Conservation (phyloP, 2,113 vertebrate species). For the Brachyistius frenatus region DNA sequence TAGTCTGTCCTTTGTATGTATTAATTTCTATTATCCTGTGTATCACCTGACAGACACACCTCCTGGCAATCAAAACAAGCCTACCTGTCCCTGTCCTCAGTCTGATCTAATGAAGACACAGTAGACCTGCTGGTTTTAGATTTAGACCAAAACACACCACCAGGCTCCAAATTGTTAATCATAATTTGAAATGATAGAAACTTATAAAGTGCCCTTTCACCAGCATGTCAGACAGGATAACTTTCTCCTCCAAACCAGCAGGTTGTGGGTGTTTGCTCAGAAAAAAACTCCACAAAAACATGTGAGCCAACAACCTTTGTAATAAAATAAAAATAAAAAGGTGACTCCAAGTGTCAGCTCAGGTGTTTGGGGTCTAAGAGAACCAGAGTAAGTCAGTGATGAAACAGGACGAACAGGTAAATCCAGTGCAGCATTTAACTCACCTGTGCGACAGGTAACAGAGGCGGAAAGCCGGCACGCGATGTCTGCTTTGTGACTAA, state of each 20-base stretch:
- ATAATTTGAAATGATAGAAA: neutral
- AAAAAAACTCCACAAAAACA: neutral
- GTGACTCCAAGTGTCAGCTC: no score
- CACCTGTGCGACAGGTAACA: neutral
- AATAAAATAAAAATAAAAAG: neutral
- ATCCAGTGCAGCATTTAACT: constrained; percentile 39
- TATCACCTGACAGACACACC: constrained; percentile 15
- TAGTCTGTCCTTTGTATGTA: neutral
- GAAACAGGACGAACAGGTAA: constrained; percentile 71
- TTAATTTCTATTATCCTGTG: neutral
- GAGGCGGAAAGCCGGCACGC: no score
- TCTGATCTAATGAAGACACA: neutral
- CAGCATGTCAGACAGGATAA: neutral
- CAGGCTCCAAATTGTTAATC: neutral
- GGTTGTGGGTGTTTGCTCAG: neutral
- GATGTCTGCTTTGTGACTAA: no score
- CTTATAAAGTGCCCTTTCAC: neutral
- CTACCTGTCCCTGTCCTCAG: neutral
- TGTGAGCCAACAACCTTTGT: neutral
- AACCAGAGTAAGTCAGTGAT: no score
- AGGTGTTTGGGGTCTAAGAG: no score
- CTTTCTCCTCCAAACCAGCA: neutral
- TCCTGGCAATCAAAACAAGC: constrained; percentile 16
- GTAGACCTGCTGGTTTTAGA: neutral
- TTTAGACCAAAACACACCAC: neutral